Conservation (phyloP, 1,140 invertebrate genomes). For the Ridgeia piscesae region DNA sequence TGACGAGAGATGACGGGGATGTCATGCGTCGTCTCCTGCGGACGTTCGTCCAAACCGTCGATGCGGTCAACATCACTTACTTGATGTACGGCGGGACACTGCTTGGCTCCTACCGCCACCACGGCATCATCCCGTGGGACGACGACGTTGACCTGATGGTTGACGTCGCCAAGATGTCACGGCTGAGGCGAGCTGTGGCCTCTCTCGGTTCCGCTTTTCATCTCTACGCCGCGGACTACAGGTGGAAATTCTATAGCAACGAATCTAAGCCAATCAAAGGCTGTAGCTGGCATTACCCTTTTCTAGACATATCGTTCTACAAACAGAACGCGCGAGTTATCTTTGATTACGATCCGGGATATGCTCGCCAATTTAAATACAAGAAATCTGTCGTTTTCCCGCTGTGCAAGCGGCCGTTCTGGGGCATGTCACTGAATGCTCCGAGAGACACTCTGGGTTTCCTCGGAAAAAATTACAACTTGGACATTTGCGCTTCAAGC, state of each 20-base stretch:
- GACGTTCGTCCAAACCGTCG: neutral
- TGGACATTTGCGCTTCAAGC: neutral
- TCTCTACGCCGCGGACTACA: neutral
- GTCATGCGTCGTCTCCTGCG: slow-evolving; percentile 19
- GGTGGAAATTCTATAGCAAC: neutral
- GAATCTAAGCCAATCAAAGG: neutral
- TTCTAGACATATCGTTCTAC: slow-evolving; percentile 16
- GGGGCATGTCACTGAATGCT: neutral
- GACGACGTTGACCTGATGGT: slow-evolving; percentile 36
- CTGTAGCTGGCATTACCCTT: neutral
- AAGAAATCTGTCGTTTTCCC: neutral
- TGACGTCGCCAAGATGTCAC: neutral
- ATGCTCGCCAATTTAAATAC: neutral
- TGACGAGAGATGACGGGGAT: neutral
- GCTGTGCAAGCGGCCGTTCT: neutral
- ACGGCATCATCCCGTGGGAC: slow-evolving; percentile 40
- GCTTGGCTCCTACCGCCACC: slow-evolving; percentile 39
- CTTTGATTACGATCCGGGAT: neutral
- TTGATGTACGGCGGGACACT: slow-evolving; percentile 34
- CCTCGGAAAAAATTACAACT: neutral
- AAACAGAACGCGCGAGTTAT: neutral
- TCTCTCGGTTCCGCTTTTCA: neutral
- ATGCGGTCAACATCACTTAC: neutral
- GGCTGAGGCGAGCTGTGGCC: neutral
- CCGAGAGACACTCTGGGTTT: neutral